These are phyloP conservation scores for Eilema sororculum DNA, from an alignment of 2,888 invertebrate genomes.

Conservation along the genomic window DNA sequence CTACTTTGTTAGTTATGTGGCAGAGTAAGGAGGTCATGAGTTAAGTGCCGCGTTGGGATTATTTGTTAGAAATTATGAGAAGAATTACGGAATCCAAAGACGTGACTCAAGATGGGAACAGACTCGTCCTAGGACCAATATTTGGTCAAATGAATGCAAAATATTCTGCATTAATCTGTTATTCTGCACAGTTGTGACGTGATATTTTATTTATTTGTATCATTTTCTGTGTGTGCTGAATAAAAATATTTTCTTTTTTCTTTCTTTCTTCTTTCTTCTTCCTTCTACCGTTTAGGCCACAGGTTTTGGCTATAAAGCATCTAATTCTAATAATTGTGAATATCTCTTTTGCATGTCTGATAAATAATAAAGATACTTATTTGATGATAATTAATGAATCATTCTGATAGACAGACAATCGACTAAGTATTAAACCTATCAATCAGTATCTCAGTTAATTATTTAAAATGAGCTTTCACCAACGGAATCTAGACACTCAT, in stretches of 20 bases:
- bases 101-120: background rate
- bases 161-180: too few relatives aligned
- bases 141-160: background rate
- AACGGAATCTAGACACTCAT: background rate
- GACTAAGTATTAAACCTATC: constrained; percentile 8
- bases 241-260: too few relatives aligned
- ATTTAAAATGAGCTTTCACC: background rate
- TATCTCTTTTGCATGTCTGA: background rate
- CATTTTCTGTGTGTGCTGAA: too few relatives aligned
- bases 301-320: too few relatives aligned
- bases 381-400: constrained; percentile 3
- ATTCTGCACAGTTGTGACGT: too few relatives aligned
- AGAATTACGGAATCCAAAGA: background rate
- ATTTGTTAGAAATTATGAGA: background rate
- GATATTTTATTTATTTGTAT: too few relatives aligned
- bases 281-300: background rate
- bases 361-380: background rate
- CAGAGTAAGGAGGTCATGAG: too few relatives aligned
- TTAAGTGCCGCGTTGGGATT: too few relatives aligned
- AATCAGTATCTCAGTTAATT: constrained; percentile 3
- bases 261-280: too few relatives aligned
- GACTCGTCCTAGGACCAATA: background rate
- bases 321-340: background rate
- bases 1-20: background rate
- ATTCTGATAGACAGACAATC: background rate